Evolutionary conservation across 2,888 invertebrate genomes (phyloP), one percentile per base, ranked within the genome.

Genomic region (Hedya salicella): DNA sequence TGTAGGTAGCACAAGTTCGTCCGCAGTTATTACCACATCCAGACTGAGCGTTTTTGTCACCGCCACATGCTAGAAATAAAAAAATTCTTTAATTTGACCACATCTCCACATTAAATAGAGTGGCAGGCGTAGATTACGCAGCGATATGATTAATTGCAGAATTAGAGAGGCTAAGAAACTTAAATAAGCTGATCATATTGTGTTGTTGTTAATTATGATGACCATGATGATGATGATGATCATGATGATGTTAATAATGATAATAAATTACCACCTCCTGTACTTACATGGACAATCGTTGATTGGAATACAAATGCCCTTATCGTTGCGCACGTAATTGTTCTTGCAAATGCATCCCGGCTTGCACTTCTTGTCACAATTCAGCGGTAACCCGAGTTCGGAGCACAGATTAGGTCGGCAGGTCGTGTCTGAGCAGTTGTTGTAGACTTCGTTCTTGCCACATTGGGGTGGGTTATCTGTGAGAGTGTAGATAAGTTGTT

Each of bases 301-400:
- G 30, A 30, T 30, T 9, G 56, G 56, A 1, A 68, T 17, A 42
- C 61, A 65, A 16, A 39, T 9, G 16, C 57, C 65, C 5, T 52
- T 40, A 11, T 39, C 39, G 17, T 53, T 9, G 14, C 62, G 46
- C 4, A 68, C 13, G 4, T 42, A 19, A n/a, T 4, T 9, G 4
- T 76, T 67, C 66, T 73, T 70, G 59, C 84, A 84, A 3, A 79
- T 21, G 50, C 84, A 85, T 0, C 83, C 83, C 14, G 59, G 44
- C 17, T 44, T 44, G 36, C 68, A 64, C 39, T 60, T 25, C 44
- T 53, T 48, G 14, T 40, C 25, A 11, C 56, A 54, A 2, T 64
- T 48, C 49, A 73, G 9, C 4, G 72, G 68, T 11, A 52, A 71
- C 0, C 77, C 77, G 19, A 77, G 61, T 5, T 75, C 70, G 3